These are phyloP conservation scores for Actenoides lindsayi DNA, from an alignment of 2,113 vertebrate genomes.

Conservation along the genomic window DNA sequence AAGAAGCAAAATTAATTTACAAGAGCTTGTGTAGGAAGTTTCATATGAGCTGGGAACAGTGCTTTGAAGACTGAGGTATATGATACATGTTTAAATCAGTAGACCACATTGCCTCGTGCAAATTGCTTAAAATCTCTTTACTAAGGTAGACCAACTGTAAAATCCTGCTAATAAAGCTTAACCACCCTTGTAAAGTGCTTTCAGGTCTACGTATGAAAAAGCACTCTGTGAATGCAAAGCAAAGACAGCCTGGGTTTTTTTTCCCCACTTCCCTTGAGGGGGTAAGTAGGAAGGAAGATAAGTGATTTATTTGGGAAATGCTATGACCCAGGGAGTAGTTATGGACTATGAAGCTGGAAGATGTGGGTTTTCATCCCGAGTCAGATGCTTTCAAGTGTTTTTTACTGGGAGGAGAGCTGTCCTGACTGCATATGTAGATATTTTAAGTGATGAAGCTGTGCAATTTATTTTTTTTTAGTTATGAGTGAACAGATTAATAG, in stretches of 20 bases:
- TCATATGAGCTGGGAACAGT: not conserved
- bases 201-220: not conserved
- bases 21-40: not conserved
- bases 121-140: slow-evolving; percentile 47
- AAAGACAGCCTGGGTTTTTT: not conserved
- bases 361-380: not conserved
- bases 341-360: not conserved
- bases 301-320: not conserved
- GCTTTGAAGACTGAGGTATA: not conserved
- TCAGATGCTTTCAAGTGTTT: not conserved
- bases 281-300: not conserved
- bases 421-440: not conserved
- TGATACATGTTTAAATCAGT: slow-evolving; percentile 1
- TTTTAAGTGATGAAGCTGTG: not conserved
- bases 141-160: slow-evolving; percentile 56
- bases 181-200: slow-evolving; percentile 47
- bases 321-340: not conserved
- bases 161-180: slow-evolving; percentile 59
- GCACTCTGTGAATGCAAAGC: not conserved
- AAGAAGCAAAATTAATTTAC: not conserved
- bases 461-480: not conserved
- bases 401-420: not conserved
- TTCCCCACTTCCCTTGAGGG: not conserved
- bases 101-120: not conserved
- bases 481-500: not conserved